Evolutionary conservation across 64 coral and sea anemone species (phyloP).

Genomic region (Anthopleura sola): DNA sequence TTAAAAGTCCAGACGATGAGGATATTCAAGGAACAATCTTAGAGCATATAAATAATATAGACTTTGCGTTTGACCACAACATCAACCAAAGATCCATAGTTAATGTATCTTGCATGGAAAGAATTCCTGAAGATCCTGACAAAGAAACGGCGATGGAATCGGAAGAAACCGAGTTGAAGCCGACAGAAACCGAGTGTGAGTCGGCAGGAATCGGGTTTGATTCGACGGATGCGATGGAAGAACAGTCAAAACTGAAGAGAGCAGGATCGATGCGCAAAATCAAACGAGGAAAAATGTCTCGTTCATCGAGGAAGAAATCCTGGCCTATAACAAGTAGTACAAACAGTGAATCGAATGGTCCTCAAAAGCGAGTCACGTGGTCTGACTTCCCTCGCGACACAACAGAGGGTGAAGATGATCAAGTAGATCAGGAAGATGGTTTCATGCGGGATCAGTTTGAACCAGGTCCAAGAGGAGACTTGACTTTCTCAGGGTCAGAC

Average conservation of each 20-base stretch:
- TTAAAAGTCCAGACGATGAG: background rate
- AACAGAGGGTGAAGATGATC: background rate
- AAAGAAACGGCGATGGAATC: background rate
- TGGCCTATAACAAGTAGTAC: background rate
- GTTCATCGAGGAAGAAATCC: background rate
- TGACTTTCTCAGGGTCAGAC: background rate
- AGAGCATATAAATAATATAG: background rate
- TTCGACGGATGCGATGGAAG: background rate
- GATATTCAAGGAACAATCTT: slow-evolving; percentile 2
- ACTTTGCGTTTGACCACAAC: background rate
- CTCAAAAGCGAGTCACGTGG: slow-evolving; percentile 1
- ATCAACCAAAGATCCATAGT: background rate
- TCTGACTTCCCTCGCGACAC: background rate
- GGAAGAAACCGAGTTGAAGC: background rate
- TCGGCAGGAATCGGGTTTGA: background rate
- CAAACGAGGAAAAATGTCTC: background rate
- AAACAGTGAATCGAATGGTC: background rate
- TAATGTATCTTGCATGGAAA: background rate
- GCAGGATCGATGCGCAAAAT: background rate
- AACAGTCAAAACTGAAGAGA: background rate
- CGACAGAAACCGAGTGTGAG: background rate
- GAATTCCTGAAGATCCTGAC: background rate
- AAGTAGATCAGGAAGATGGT: background rate
- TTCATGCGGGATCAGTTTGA: background rate
- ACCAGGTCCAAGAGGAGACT: background rate